A percentile compares a stretch with the other conserved stretches of the same genome.
These are phyloP conservation scores for Poecilia latipinna DNA, from an alignment of 2,113 vertebrate species.

Conservation along the genomic window DNA sequence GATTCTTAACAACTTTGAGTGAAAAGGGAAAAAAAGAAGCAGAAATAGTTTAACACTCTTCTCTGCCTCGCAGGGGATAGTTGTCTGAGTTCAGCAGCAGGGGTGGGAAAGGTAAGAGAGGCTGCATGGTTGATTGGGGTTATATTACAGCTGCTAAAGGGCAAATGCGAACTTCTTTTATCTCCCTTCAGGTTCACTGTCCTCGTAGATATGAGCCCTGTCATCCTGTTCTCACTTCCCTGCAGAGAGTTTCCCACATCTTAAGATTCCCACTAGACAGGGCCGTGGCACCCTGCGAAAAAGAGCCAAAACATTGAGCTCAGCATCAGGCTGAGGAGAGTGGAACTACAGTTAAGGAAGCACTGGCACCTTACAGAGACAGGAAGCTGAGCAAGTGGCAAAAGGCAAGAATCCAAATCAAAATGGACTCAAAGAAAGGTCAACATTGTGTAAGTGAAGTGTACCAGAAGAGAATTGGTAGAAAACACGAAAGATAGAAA, in stretches of 20 bases:
- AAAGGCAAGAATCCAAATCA: slow-evolving; percentile 1
- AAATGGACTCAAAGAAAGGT: neutral
- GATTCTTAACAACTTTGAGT: neutral
- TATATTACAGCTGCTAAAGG: slow-evolving; percentile 84
- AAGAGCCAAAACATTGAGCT: slow-evolving; percentile 18
- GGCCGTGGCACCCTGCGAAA: slow-evolving; percentile 27
- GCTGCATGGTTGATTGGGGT: slow-evolving; percentile 77
- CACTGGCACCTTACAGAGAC: slow-evolving; percentile 34
- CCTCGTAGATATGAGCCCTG: slow-evolving; percentile 95
- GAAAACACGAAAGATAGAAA: neutral
- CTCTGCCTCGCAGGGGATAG: slow-evolving; percentile 46
- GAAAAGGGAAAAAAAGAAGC: slow-evolving; percentile 19
- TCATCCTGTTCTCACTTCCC: slow-evolving; percentile 86
- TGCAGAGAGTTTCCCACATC: slow-evolving; percentile 42
- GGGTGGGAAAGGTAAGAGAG: slow-evolving; percentile 50
- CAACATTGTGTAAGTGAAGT: neutral
- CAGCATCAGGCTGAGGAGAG: slow-evolving; percentile 21
- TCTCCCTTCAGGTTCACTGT: slow-evolving; percentile 97
- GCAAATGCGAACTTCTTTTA: slow-evolving; percentile 96
- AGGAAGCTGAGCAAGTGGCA: slow-evolving; percentile 10
- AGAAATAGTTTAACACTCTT: slow-evolving; percentile 36
- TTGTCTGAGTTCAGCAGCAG: slow-evolving; percentile 39
- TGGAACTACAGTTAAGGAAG: slow-evolving; percentile 6
- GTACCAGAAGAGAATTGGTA: neutral
- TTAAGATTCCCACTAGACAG: slow-evolving; percentile 53